Base-by-base conservation (phyloP, 2,888 invertebrate genomes). In the Parthenolecanium corni region DNA sequence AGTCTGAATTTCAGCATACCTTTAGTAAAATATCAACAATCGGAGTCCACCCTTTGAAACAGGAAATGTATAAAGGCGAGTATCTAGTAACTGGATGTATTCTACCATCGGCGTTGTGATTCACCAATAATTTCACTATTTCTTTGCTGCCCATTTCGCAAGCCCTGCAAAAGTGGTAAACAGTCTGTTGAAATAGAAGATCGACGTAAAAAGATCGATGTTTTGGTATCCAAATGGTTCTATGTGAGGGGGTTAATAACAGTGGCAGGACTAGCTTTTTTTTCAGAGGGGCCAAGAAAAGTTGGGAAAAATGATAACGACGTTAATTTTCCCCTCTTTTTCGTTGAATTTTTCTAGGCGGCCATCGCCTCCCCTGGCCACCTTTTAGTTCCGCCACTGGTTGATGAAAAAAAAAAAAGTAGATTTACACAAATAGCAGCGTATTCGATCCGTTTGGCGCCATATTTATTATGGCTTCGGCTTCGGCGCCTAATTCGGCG, bases 21-120 rank as follows among this genome's bases (percentile, higher is more conserved):
- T 78, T 74, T 9, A 80, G 71, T 40, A 80, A 69, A 61, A 77
- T 69, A 63, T 76, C 74, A 2, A 76, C 76, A 54, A 80, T 76
- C 20, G 77, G 75, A 65, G 74, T 74, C 49, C 68, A 67, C 65
- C 80, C 80, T 64, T 88, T 87, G 70, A 89, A 89, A 66, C 87
- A 86, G 3, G 94, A 89, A 62, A 90, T 86, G 74, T 95, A 94
- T 0, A 96, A 78, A 0, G 95, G 93, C 0, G 92, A 89, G 74
- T 95, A 93, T 71, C 87, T 85, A 2, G 94, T 94, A 25, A 89
- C 86, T 0, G 91, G 85, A 75, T 94, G 93, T 36, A 85, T 84
- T 61, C 92, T 80, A 1, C 91, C 89, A 76, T 94, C 93, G 0
- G 92, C 90, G 1, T 89, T 89, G 64, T 85, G 79, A 18, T 84